Base-by-base conservation (phyloP, 2,113 vertebrate genomes). In the Artemisiospiza belli region DNA sequence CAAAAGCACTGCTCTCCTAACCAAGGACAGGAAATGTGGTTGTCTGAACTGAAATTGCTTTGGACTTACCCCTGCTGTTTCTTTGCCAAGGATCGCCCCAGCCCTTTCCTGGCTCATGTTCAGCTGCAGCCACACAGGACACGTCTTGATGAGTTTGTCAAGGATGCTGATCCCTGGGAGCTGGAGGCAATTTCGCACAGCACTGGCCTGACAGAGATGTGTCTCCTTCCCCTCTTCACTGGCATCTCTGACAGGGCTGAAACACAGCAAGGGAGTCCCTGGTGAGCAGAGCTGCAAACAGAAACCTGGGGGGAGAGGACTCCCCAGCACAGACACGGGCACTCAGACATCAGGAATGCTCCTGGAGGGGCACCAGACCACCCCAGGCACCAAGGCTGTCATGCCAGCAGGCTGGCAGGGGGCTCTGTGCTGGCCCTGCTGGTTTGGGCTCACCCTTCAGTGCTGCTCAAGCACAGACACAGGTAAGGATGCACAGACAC, bases 61-160 rank as follows among this genome's bases (percentile, higher is more conserved):
- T 76, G 91, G 87, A 98, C 98, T 98, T 96, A 99, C 99, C 98
- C 99, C 99, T 2, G 98, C 92, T 4, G 77, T 41, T 94, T 99
- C 98, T 72, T 86, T 97, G 88, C 97, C 96, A 92, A 99, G 96
- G 74, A 99, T 98, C 1, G 74, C 87, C 9, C 66, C 69, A 18
- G 92, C 98, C 75, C 97, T 97, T 7, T 98, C 98, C 73, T 49
- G 96, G 75, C 70, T 97, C 93, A 99, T 97, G 70, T 98, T 98
- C 93, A 98, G 96, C 70, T 98, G 98, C 73, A 98, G 98, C 99
- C 99, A 99, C 73, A 99, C 97, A 0, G 99, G 98, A 83, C 98
- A 97, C 0, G 98, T 99, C 85, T 98, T 98, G 64, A 99, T 95
- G 87, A 99, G 98, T 79, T 97, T 98, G 83, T 99, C 99, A 37